Conservation (phyloP, 2,888 invertebrate species). For the Nemapogon koenigi region DNA sequence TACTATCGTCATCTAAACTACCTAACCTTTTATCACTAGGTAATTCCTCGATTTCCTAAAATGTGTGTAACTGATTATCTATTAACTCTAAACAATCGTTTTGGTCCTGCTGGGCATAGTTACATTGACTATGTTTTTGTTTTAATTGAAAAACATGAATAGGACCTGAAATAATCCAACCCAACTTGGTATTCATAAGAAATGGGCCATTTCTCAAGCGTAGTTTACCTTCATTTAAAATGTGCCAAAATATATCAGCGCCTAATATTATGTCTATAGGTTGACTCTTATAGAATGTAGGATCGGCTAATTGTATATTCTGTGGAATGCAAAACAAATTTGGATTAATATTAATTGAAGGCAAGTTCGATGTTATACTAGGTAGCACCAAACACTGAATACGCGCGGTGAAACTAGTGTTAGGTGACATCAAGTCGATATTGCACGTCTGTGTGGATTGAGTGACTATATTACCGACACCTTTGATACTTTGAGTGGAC, state of each 20-base stretch:
- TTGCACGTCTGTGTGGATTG: constrained; percentile 1
- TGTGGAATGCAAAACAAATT: not conserved
- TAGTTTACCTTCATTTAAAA: constrained; percentile 14
- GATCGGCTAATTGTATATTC: constrained; percentile 15
- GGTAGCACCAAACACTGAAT: constrained; percentile 14
- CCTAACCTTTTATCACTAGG: not conserved
- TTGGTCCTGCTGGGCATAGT: too few species aligned
- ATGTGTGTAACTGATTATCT: constrained; percentile 12
- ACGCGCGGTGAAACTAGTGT: not conserved
- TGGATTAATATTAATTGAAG: not conserved
- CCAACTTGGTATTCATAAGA: constrained; percentile 16
- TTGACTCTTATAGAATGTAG: constrained; percentile 13
- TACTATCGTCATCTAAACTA: constrained; percentile 10
- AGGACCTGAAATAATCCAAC: constrained; percentile 17
- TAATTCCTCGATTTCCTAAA: constrained; percentile 17
- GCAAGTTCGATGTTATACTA: constrained; percentile 2
- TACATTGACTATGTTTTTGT: constrained; percentile 12
- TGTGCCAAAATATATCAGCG: constrained; percentile 17
- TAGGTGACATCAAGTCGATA: too few species aligned
- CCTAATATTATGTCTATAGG: constrained; percentile 17
- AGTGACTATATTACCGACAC: constrained; percentile 11
- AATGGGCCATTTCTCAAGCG: constrained; percentile 15
- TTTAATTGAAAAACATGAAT: constrained; percentile 3
- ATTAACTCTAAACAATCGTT: too few species aligned
- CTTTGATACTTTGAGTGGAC: constrained; percentile 14